Base-by-base conservation (phyloP, 23 tunicate species). In the Aplidium turbinatum region DNA sequence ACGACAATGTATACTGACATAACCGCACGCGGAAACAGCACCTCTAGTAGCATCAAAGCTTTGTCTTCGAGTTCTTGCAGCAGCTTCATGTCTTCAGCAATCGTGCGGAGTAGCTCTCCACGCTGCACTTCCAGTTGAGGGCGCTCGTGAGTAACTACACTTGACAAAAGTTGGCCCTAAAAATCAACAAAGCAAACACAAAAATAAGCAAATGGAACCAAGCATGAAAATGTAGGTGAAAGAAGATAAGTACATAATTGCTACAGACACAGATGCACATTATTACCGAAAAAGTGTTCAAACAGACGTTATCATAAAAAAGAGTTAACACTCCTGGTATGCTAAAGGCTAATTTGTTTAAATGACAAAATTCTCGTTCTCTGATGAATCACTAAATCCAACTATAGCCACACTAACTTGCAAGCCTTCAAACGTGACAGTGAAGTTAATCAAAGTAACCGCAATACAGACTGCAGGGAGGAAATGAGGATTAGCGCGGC, bases 351-450 rank as follows among this genome's bases (percentile, higher is more conserved):
- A n/a, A n/a, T n/a, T n/a, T n/a, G n/a, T n/a, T n/a, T n/a, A n/a
- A n/a, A n/a, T n/a, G n/a, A n/a, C n/a, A n/a, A n/a, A n/a, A n/a
- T n/a, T n/a, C n/a, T n/a, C n/a, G n/a, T n/a, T n/a, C n/a, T n/a
- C n/a, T n/a, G n/a, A n/a, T n/a, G n/a, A n/a, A n/a, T n/a, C n/a
- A n/a, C n/a, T n/a, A n/a, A n/a, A n/a, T n/a, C n/a, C n/a, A n/a
- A n/a, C 11, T 9, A 42, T 42, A 16, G 13, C 50, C 38, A 47
- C 7, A 57, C 71, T 56, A 25, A 78, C 97, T 74, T 90, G 97
- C 38, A 90, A 50, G 1, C 97, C 97, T 64, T 90, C 85, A 83
- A 90, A 90, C 3, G 97, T 90, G n/a, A 83, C 63, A 33, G 90
- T 77, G 31, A 90, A 90, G 75, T 90, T 90, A 42, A 90, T 63